phyloP scores from a whole-genome alignment of 2,888 invertebrate genomes.

The Schizaphis graminum region DNA sequence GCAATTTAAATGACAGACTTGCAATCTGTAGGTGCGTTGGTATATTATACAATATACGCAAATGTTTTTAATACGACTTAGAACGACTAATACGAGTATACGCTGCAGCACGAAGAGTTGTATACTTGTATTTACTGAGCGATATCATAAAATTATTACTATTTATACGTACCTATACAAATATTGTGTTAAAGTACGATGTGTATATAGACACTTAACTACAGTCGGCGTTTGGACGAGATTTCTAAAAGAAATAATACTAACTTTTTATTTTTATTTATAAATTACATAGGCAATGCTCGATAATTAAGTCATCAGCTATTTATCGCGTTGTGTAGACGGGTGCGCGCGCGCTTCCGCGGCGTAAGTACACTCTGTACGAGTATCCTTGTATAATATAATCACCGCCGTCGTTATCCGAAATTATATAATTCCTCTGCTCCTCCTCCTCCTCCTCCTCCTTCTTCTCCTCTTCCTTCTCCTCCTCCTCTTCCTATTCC shows the following conservation, averaged over 20 bases:
- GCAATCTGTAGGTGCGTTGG: too few species aligned
- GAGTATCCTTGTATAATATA: not conserved
- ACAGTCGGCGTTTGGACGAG: not conserved
- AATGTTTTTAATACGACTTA: too few species aligned
- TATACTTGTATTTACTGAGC: not conserved
- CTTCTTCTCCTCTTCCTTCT: not conserved
- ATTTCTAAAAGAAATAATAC: not conserved
- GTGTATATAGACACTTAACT: not conserved
- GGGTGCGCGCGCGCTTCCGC: not conserved
- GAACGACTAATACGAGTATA: too few species aligned
- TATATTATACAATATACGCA: too few species aligned
- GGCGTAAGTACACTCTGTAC: not conserved
- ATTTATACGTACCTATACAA: not conserved
- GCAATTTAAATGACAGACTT: too few species aligned
- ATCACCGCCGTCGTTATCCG: not conserved
- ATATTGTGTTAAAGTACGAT: not conserved
- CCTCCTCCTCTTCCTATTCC: not conserved
- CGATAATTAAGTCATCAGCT: slow-evolving; percentile 2
- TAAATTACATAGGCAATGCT: not conserved
- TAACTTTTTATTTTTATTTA: not conserved
- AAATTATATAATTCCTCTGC: not conserved
- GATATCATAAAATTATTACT: not conserved
- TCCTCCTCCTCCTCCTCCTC: not conserved
- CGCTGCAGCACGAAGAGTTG: too few species aligned
- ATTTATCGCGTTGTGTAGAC: not conserved